These are phyloP conservation scores for Metacarcinus magister DNA, from an alignment of 2,888 invertebrate species.

Conservation along the genomic window DNA sequence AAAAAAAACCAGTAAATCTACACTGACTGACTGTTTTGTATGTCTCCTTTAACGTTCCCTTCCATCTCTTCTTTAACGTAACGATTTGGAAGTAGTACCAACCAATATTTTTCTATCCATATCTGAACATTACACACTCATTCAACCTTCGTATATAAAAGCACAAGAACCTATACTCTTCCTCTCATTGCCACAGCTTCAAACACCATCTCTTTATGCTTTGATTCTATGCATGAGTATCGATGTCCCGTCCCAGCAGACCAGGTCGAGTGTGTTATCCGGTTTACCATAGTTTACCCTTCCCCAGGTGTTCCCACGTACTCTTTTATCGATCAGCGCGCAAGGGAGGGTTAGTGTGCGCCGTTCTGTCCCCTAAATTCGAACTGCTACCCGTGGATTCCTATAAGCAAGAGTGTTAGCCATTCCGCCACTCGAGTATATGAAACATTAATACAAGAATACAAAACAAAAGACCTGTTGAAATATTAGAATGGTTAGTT, in stretches of 20 bases:
- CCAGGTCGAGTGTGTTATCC: not conserved
- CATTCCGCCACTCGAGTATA: too few species aligned
- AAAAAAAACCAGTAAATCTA: not conserved
- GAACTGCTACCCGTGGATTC: too few species aligned
- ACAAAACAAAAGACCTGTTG: not conserved
- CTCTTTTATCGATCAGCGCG: not conserved
- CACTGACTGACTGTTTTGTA: not conserved
- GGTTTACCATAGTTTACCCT: slow-evolving; percentile 26
- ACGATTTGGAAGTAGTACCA: not conserved
- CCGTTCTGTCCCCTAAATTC: not conserved
- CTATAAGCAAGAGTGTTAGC: too few species aligned
- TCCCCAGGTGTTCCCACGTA: not conserved
- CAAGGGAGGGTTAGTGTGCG: not conserved
- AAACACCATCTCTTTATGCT: not conserved
- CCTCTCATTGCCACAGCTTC: not conserved
- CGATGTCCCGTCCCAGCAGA: not conserved
- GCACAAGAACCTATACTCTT: not conserved
- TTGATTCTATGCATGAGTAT: not conserved
- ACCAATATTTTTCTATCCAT: too few species aligned
- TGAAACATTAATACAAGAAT: not conserved
- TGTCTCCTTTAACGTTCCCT: slow-evolving; percentile 17
- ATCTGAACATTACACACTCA: not conserved
- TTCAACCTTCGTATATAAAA: not conserved
- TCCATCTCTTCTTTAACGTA: not conserved
- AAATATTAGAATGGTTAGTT: not conserved